Evolutionary conservation across 2,113 vertebrate genomes (phyloP).

Genomic region (Ellobius talpinus): DNA sequence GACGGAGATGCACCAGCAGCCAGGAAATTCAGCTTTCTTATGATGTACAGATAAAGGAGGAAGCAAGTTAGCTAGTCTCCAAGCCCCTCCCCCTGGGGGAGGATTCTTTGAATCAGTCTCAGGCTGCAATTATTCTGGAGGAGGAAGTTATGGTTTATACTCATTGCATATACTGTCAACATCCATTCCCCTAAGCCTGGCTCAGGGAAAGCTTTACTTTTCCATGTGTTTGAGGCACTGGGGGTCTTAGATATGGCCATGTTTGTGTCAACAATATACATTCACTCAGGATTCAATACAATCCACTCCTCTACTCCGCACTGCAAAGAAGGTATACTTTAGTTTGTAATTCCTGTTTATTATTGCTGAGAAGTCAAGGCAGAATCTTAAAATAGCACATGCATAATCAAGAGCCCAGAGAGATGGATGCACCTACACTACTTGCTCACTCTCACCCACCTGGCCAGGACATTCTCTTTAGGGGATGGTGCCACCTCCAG

Average conservation of each 20-base stretch:
- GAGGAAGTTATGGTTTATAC: neutral
- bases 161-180: neutral
- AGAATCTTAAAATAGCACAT: neutral
- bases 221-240: neutral
- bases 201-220: neutral
- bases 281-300: neutral
- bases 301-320: neutral
- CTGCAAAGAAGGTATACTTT: neutral
- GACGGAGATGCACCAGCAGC: neutral
- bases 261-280: neutral
- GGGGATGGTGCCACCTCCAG: neutral
- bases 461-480: neutral
- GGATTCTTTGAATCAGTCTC: neutral
- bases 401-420: neutral
- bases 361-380: too few relatives aligned
- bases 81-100: neutral
- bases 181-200: neutral
- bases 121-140: neutral
- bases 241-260: neutral
- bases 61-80: neutral
- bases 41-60: neutral
- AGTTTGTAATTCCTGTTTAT: neutral
- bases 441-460: neutral
- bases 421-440: neutral
- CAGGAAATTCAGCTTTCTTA: neutral